Evolutionary conservation across 2,797 vertebrate species (phyloP), one percentile per base, ranked within the genome.

Genomic region (Geotrypetes seraphini): DNA sequence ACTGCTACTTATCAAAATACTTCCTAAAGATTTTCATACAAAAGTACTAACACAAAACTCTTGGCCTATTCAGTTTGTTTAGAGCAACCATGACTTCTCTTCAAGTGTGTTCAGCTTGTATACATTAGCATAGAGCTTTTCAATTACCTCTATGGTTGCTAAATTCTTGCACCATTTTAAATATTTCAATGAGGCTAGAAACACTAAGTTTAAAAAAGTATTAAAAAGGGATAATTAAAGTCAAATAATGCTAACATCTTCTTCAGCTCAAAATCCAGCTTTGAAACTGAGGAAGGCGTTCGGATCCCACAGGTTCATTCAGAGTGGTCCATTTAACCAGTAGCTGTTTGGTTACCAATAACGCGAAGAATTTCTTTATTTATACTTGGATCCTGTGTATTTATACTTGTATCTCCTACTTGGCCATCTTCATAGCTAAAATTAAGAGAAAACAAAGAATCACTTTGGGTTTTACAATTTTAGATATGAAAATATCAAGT

Each of bases 331-430:
- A 57, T 69, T 87, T 75, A 91, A 60, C 89, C 87, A 50, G 88
- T 91, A 48, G 88, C 89, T 26, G 89, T 91, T 69, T 92, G 89
- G 71, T 90, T 92, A 59, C 89, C 89, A 57, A 90, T 90, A 43
- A 90, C 88, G 60, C 89, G 81, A 44, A 92, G 81, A 60, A 92
- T 92, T 74, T 92, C 89, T 68, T 79, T 86, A 60, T 90, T 74
- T 69, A 88, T 86, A 63, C 81, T 73, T 46, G 79, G 66, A 56
- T 92, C 89, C 54, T 91, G 89, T 22, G 89, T 90, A 60, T 92
- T 91, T 64, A 91, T 90, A 69, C 81, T 90, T 21, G 85, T 81
- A 41, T 91, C 89, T 25, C 89, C 89, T 48, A 90, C 86, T 71
- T 91, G 89, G 43, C 89, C 88, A 31, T 92, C 89, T 73, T 92